Evolutionary conservation across 2,888 invertebrate species (phyloP).

Genomic region (Drosophila phalerata): DNA sequence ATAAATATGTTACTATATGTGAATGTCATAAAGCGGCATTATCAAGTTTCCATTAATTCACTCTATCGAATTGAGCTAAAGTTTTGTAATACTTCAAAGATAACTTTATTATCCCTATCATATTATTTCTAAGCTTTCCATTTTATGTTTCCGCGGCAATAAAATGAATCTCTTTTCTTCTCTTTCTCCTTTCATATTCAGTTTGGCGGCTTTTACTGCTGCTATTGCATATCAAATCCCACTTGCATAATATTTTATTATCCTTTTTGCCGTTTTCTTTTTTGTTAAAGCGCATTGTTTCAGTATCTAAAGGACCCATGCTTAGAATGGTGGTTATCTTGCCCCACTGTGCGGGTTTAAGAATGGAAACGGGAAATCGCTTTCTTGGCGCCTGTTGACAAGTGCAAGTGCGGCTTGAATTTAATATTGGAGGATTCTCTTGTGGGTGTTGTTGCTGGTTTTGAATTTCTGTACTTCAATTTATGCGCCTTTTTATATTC

Average conservation of each 20-base stretch:
- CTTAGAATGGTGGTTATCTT: slow-evolving; percentile 28
- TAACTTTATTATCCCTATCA: slow-evolving; percentile 30
- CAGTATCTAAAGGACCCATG: slow-evolving; percentile 8
- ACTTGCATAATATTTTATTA: slow-evolving; percentile 76
- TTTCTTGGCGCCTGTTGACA: slow-evolving; percentile 50
- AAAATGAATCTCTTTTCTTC: slow-evolving; percentile 36
- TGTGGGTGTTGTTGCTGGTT: slow-evolving; percentile 46
- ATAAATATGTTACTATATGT: neutral
- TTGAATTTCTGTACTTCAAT: slow-evolving; percentile 74
- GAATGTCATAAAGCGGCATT: neutral
- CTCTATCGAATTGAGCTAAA: neutral
- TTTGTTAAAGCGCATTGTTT: slow-evolving; percentile 32
- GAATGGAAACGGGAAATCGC: slow-evolving; percentile 46
- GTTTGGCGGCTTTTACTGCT: slow-evolving; percentile 47
- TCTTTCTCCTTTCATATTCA: neutral
- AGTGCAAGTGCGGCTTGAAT: slow-evolving; percentile 69
- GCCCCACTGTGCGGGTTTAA: slow-evolving; percentile 38
- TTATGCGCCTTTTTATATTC: slow-evolving; percentile 29
- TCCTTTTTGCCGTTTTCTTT: slow-evolving; percentile 43
- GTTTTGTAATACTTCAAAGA: neutral
- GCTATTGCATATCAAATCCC: slow-evolving; percentile 56
- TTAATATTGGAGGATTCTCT: slow-evolving; percentile 60
- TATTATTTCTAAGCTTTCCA: neutral
- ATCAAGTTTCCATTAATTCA: neutral
- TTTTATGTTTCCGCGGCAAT: neutral